Evolutionary conservation across 2,888 invertebrate genomes (phyloP), one percentile per base, ranked within the genome.

Genomic region (Agrilus mali): DNA sequence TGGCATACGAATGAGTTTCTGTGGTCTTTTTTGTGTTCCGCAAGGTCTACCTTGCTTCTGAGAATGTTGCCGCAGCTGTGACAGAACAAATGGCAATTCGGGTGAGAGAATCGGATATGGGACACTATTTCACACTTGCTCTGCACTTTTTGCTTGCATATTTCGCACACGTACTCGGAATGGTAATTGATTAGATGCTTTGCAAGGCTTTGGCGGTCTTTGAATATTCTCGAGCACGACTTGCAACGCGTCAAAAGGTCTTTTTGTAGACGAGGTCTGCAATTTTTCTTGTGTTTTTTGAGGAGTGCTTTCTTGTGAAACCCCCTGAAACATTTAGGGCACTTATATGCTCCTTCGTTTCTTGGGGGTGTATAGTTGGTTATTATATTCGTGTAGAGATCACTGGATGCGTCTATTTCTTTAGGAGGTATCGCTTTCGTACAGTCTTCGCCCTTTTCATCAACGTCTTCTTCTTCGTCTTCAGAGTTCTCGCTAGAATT

Each of bases 241-340:
- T 73, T 70, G 51, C 76, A 77, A 3, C 71, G 67, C 3, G 73
- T 73, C 13, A 73, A 50, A n/a, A 73, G 50, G 53, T 73, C 73
- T 50, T 73, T 73, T 50, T 73, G 73, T 33, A 64, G 52, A 17
- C 58, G 60, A 2, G 61, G 65, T 22, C 63, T 56, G 53, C 76
- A 77, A 47, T 74, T 74, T 50, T 74, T 75, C 60, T 72, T 70
- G 54, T 76, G 76, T 54, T 75, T 74, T 44, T 72, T 70, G 16
- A 75, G 55, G 14, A 75, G 55, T 41, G 73, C 67, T 37, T 71
- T 67, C 50, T 75, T 75, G 47, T 72, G 70, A 55, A 76, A 76
- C 6, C 69, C 66, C 54, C 74, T 74, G 35, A 68, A 66, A 50
- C 75, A 75, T 50, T 74, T 74, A 2, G 69, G 68, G 43, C 75